Percentiles rank a stretch among this genome's conserved stretches.
Evolutionary conservation across 2,888 invertebrate species (phyloP).

Genomic region (Caenorhabditis sinica): DNA sequence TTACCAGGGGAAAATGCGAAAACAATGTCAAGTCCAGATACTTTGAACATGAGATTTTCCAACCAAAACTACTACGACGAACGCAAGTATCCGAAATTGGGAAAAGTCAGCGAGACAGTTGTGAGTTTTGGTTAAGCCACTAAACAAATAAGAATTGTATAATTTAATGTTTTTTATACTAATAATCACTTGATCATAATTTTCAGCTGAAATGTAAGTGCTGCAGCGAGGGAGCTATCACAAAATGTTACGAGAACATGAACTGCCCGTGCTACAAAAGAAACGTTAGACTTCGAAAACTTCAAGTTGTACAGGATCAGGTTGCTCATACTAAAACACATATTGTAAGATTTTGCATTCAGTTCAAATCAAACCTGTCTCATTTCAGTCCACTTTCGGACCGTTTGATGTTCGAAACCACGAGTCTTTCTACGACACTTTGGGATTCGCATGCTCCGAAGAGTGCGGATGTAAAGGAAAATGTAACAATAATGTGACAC

Average conservation of each 20-base stretch:
- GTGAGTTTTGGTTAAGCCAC: not conserved
- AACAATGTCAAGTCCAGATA: not conserved
- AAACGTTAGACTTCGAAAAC: constrained; percentile 9
- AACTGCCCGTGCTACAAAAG: constrained; percentile 28
- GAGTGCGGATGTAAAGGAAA: constrained; percentile 20
- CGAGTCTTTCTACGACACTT: constrained; percentile 19
- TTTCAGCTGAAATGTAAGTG: constrained; percentile 41
- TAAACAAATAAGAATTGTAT: not conserved
- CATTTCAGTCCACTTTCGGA: constrained; percentile 30
- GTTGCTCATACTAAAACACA: not conserved
- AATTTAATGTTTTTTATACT: not conserved
- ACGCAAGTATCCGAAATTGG: constrained; percentile 1
- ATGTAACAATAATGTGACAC: constrained; percentile 34
- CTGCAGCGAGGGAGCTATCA: constrained; percentile 6
- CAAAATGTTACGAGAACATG: constrained; percentile 26
- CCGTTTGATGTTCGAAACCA: not conserved
- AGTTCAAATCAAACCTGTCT: not conserved
- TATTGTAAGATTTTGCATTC: constrained; percentile 8
- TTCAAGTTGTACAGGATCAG: not conserved
- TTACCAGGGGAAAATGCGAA: not conserved
- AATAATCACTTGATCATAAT: no score
- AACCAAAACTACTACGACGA: not conserved
- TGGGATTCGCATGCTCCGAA: constrained; percentile 39
- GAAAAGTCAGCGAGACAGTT: constrained; percentile 3
- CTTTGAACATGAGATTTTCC: not conserved